Evolutionary conservation across 2,797 vertebrate species (phyloP).

Genomic region (Bovichtus variegatus): DNA sequence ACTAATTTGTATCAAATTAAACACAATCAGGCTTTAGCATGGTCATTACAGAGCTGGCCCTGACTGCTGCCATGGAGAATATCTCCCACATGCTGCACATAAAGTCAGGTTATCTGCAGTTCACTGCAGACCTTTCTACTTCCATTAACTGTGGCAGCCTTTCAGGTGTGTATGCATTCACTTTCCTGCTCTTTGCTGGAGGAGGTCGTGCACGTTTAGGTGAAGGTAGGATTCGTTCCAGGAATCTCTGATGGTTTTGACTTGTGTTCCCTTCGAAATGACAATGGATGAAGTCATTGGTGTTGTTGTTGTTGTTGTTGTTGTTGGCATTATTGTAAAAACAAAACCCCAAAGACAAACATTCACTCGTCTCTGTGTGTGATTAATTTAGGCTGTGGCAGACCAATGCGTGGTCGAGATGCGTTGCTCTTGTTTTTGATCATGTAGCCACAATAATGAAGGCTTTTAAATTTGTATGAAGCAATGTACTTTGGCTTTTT

Average conservation of each 20-base stretch:
- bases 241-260: constrained; percentile 38
- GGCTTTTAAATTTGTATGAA: not conserved
- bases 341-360: not conserved
- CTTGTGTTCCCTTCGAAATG: constrained; percentile 23
- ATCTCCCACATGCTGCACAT: constrained; percentile 63
- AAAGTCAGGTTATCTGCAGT: constrained; percentile 54
- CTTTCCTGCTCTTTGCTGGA: constrained; percentile 14
- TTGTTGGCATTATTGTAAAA: not conserved
- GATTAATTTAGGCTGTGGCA: not conserved
- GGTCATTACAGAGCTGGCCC: constrained; percentile 55
- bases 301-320: no score
- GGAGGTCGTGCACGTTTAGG: constrained; percentile 2
- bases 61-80: constrained; percentile 58
- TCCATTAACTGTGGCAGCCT: constrained; percentile 16
- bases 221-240: constrained; percentile 26
- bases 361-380: constrained; percentile 3
- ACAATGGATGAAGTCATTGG: no score
- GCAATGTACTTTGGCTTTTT: not conserved
- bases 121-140: constrained; percentile 28
- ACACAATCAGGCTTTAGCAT: constrained; percentile 65
- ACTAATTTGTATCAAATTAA: constrained; percentile 74
- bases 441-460: not conserved
- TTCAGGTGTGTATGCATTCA: constrained; percentile 45
- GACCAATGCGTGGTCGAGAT: not conserved
- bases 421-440: constrained; percentile 1